Conservation (phyloP, 2,888 invertebrate species). For the Oxytorus armatus region DNA sequence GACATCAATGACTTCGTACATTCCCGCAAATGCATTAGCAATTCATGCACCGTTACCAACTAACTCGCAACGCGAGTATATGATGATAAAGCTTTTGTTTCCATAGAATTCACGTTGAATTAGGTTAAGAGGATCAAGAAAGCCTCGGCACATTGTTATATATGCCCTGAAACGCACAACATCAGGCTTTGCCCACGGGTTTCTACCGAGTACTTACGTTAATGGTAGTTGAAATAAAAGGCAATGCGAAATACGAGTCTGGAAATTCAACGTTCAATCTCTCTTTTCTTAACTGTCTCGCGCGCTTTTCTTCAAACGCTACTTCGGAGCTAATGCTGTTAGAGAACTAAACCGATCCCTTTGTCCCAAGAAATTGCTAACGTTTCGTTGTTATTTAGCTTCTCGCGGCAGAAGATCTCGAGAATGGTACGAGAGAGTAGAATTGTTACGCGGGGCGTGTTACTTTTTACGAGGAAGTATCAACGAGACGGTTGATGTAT, state of each 20-base stretch:
- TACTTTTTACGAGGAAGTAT: constrained; percentile 64
- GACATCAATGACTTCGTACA: no score
- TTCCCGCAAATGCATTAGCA: neutral
- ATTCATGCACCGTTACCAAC: neutral
- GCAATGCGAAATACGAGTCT: constrained; percentile 23
- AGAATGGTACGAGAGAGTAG: constrained; percentile 26
- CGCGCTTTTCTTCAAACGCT: constrained; percentile 10
- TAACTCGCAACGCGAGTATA: neutral
- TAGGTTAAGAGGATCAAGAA: constrained; percentile 33
- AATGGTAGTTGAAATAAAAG: constrained; percentile 15
- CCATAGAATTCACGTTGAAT: constrained; percentile 1
- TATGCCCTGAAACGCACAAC: neutral
- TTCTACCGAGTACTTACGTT: constrained; percentile 30
- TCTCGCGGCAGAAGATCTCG: constrained; percentile 1
- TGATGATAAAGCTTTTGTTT: neutral
- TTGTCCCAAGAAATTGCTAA: constrained; percentile 60
- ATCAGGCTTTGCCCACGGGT: neutral
- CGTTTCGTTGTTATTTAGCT: constrained; percentile 56
- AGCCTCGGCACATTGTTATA: constrained; percentile 1
- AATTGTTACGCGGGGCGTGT: constrained; percentile 60
- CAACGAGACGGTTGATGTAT: constrained; percentile 58
- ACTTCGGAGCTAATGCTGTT: constrained; percentile 20
- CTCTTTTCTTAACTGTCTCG: neutral
- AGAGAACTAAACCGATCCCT: constrained; percentile 10
- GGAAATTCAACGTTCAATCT: constrained; percentile 43